These are phyloP conservation scores for Drosophila persimilis DNA, from an alignment of 1,140 invertebrate genomes.

Conservation along the genomic window DNA sequence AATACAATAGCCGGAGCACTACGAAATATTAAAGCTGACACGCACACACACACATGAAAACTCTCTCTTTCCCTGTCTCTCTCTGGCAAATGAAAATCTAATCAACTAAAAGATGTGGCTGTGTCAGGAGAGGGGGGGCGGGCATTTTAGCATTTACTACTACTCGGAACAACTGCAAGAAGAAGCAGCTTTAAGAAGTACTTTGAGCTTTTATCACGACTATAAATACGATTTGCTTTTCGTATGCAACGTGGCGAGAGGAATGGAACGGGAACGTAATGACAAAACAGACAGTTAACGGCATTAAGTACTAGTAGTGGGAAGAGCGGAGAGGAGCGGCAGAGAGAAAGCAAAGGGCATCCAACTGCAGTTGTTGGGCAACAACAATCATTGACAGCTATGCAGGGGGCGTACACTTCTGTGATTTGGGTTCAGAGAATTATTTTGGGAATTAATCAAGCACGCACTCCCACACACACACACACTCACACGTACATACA, in stretches of 20 bases:
- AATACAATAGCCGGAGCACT: constrained; percentile 43
- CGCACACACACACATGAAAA: constrained; percentile 3
- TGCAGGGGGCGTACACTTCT: constrained; percentile 56
- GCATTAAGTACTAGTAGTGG: constrained; percentile 51
- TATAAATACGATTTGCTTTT: constrained; percentile 67
- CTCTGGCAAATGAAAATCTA: constrained; percentile 50
- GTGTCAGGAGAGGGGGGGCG: not conserved
- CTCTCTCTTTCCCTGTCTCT: constrained; percentile 4
- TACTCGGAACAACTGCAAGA: constrained; percentile 7
- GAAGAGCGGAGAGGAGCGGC: constrained; percentile 24
- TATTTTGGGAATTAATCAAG: constrained; percentile 44
- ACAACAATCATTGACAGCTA: constrained; percentile 32
- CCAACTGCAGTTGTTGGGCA: constrained; percentile 37
- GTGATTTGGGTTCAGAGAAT: constrained; percentile 1
- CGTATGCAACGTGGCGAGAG: constrained; percentile 67
- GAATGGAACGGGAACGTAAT: constrained; percentile 65
- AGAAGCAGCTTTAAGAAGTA: constrained; percentile 15
- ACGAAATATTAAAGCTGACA: constrained; percentile 24
- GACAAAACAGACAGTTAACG: constrained; percentile 73
- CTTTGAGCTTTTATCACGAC: constrained; percentile 57
- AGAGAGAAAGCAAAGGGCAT: constrained; percentile 55
- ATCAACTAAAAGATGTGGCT: constrained; percentile 44
- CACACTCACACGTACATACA: constrained; percentile 22
- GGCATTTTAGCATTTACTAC: constrained; percentile 17
- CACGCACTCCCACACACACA: constrained; percentile 17